phyloP scores from a whole-genome alignment of 2,888 invertebrate species.

The Masnerella sp. region DNA sequence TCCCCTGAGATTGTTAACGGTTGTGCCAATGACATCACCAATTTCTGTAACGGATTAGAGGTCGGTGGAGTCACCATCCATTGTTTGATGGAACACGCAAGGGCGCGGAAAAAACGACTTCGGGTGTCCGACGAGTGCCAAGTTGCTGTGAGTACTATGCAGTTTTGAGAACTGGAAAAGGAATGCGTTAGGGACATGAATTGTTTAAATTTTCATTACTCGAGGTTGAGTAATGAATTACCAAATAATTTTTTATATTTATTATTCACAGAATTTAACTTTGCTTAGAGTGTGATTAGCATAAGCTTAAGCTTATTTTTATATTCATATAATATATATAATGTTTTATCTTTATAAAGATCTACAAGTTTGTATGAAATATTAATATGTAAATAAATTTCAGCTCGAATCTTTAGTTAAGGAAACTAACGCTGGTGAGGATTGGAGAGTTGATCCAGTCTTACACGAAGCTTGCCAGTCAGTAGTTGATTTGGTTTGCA shows the following conservation, averaged over 20 bases:
- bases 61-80: constrained; percentile 94
- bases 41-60: constrained; percentile 86
- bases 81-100: constrained; percentile 94
- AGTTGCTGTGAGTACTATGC: constrained; percentile 82
- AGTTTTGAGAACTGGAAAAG: background rate
- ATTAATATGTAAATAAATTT: constrained; percentile 44
- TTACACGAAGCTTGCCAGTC: constrained; percentile 90
- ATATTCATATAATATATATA: too few species aligned
- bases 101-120: constrained; percentile 82
- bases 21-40: constrained; percentile 90
- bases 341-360: too few species aligned
- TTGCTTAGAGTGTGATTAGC: too few species aligned
- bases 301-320: too few species aligned
- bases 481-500: constrained; percentile 89
- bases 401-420: constrained; percentile 89
- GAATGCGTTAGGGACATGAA: too few species aligned
- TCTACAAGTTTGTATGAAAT: background rate
- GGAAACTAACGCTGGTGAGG: constrained; percentile 94
- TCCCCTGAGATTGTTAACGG: constrained; percentile 94
- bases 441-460: constrained; percentile 96
- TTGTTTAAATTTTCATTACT: too few species aligned
- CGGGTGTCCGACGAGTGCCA: constrained; percentile 85
- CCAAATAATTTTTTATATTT: too few species aligned
- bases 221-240: too few species aligned
- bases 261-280: too few species aligned